Conservation (phyloP, 2,797 vertebrate species). For the Ciconia nigra region DNA sequence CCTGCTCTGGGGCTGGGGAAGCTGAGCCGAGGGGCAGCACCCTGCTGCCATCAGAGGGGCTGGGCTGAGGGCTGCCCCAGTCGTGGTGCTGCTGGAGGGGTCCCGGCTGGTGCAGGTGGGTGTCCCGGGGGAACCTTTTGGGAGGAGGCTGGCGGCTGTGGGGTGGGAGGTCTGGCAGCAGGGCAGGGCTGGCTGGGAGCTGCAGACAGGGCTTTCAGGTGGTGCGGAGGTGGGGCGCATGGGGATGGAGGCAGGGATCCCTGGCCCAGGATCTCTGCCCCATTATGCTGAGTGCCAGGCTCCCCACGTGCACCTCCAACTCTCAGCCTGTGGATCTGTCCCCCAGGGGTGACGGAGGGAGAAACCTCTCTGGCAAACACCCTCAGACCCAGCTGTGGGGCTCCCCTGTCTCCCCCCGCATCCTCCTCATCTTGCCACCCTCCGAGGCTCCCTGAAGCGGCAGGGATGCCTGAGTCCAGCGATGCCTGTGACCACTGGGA, state of each 20-base stretch:
- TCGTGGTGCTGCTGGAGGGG: background rate
- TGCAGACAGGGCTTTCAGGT: background rate
- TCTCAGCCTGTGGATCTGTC: background rate
- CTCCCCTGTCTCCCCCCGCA: background rate
- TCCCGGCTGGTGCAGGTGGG: background rate
- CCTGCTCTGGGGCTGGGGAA: background rate
- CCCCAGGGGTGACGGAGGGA: background rate
- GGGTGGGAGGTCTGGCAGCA: background rate
- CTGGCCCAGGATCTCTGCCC: background rate
- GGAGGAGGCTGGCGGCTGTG: background rate
- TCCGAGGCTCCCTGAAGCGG: background rate
- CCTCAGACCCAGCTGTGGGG: background rate
- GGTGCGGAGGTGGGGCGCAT: accelerated
- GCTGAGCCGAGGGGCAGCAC: background rate
- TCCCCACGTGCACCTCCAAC: background rate
- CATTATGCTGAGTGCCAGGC: background rate
- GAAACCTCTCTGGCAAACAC: background rate
- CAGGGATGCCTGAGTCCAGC: background rate
- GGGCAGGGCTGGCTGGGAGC: background rate
- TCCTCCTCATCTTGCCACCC: background rate
- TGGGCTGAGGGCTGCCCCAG: background rate
- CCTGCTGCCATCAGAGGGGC: background rate
- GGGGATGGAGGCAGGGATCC: background rate
- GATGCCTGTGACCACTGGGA: background rate
- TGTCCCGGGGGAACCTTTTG: background rate